Evolutionary conservation across 2,888 invertebrate species (phyloP), one percentile per base, ranked within the genome.

Genomic region (Tuberolachnus salignus): DNA sequence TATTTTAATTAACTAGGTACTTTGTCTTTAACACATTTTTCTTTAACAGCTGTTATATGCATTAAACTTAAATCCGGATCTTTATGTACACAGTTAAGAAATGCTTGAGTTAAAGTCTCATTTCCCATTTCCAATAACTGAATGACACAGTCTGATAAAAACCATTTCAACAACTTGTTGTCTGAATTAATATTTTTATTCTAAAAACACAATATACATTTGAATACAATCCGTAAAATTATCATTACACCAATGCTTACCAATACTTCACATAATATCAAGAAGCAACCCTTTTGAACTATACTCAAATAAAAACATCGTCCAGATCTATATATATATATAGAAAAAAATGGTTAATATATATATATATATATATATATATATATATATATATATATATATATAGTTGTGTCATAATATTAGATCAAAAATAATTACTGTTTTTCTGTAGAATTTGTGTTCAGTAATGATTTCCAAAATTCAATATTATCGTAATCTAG

Each of bases 111-210:
- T 3, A 81, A 80, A 49, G 74, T 64, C 16, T 81, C 81, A 49
- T 70, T 66, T 49, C 80, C 73, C 83, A 80, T 69, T 64, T 70
- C 34, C 21, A 81, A 64, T 14, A 81, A 49, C 34, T 73, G 80
- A 21, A 70, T 63, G 13, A 69, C 78, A 78, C 69, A 78, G 34
- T 78, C 69, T n/a, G 78, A 78, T 9, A 78, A 8, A 61, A 78
- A 78, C 78, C 78, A 78, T 59, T 78, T 78, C 14, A 78, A 78
- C 10, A 78, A 61, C 1, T 51, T 21, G 14, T 69, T 78, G 14
- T 78, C 42, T 59, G 10, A 13, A 51, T 57, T 69, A 51, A 78
- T 67, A 34, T 69, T 78, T 78, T 78, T 78, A 51, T 59, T 78
- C 78, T 78, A 61, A 59, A 66, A 69, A 26, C 10, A 67, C 10